phyloP scores from a whole-genome alignment of 2,113 vertebrate species.

The Cryptoleucopteryx plumbea region DNA sequence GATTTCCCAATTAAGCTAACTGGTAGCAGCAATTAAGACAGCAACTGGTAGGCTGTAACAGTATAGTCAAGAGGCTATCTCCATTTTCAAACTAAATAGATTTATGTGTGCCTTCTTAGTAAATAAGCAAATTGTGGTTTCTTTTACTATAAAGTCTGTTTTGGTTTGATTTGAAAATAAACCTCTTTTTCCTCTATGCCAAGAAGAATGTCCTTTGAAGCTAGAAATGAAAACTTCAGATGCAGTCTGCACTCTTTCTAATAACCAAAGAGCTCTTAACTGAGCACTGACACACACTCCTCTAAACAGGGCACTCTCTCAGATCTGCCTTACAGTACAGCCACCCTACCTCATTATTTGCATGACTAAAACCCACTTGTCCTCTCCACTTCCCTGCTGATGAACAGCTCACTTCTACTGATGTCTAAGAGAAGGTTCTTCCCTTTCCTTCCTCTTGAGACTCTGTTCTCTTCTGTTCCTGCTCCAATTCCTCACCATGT shows the following conservation, averaged over 20 bases:
- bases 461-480: neutral
- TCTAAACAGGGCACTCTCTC: neutral
- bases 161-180: neutral
- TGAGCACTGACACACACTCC: neutral
- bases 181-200: neutral
- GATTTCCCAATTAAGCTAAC: neutral
- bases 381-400: neutral
- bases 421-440: neutral
- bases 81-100: neutral
- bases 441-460: neutral
- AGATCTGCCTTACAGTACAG: neutral
- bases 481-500: neutral
- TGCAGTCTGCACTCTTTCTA: neutral
- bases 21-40: neutral
- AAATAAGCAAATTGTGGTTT: neutral
- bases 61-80: neutral
- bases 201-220: neutral
- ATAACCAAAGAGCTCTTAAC: neutral
- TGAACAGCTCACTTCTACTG: neutral
- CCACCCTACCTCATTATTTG: neutral
- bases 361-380: neutral
- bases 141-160: neutral
- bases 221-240: neutral
- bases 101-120: neutral
- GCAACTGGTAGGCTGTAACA: neutral